Percentiles rank a stretch among this genome's conserved stretches.
These are phyloP conservation scores for Orchesella cincta DNA, from an alignment of 1,140 invertebrate genomes.

Conservation along the genomic window DNA sequence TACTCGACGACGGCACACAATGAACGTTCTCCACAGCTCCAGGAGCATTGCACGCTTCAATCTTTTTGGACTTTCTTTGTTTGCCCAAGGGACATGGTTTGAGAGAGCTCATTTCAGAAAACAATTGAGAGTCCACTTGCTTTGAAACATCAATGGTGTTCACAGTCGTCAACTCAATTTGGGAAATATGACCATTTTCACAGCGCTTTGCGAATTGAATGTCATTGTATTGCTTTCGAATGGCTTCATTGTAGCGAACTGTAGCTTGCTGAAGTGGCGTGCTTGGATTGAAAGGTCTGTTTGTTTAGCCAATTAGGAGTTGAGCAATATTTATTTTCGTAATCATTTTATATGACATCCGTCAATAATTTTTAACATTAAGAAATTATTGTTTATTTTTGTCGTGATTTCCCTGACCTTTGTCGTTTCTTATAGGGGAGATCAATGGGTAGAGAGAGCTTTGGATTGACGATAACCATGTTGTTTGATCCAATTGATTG, in stretches of 20 bases:
- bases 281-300: not conserved
- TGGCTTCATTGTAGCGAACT: conserved; percentile 4
- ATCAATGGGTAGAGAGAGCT: not conserved
- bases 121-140: not conserved
- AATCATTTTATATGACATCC: too few relatives aligned
- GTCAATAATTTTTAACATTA: too few relatives aligned
- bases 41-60: not conserved
- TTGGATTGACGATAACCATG: conserved; percentile 6
- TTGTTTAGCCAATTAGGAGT: too few relatives aligned
- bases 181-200: not conserved
- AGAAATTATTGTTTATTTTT: not conserved
- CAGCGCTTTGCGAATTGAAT: not conserved
- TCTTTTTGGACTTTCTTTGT: conserved; percentile 4
- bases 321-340: too few relatives aligned
- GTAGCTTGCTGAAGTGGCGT: conserved; percentile 16
- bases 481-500: too few relatives aligned
- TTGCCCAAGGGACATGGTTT: not conserved
- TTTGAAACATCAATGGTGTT: conserved; percentile 11
- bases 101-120: not conserved
- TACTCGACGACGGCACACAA: not conserved
- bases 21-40: not conserved
- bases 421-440: conserved; percentile 12
- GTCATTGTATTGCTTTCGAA: conserved; percentile 19
- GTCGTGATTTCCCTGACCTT: too few relatives aligned
- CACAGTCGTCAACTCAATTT: not conserved